Conservation (phyloP, 92 coral and sea anemone species). For the Montipora capitata region DNA sequence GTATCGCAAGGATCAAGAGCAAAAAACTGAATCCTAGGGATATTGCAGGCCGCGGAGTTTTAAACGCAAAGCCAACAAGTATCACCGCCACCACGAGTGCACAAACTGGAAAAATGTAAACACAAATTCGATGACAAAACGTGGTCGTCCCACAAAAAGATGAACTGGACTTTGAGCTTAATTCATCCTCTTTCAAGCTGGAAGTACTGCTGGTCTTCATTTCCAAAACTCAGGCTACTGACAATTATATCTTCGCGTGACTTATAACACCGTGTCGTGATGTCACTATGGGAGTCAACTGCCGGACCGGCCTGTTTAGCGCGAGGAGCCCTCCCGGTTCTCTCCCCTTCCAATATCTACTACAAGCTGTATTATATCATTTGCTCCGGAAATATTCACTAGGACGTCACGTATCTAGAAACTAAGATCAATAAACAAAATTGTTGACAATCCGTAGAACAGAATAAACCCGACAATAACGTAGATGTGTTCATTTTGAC, state of each 20-base stretch:
- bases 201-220: background rate
- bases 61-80: slow-evolving; percentile 28
- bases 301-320: too few species aligned
- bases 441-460: slow-evolving; percentile 1
- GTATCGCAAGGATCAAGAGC: slow-evolving; percentile 26
- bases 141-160: background rate
- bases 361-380: background rate
- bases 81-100: slow-evolving; percentile 8
- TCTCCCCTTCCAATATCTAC: slow-evolving; percentile 9
- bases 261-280: background rate
- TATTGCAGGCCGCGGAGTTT: slow-evolving; percentile 14
- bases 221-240: too few species aligned
- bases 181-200: background rate
- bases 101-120: slow-evolving; percentile 30
- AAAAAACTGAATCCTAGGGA: slow-evolving; percentile 41
- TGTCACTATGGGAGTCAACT: too few species aligned
- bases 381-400: slow-evolving; percentile 14
- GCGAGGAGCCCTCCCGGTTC: background rate
- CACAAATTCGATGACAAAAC: background rate
- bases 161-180: background rate
- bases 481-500: background rate
- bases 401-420: slow-evolving; percentile 33
- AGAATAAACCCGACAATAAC: background rate
- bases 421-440: slow-evolving; percentile 13
- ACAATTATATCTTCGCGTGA: background rate